Evolutionary conservation across 2,797 vertebrate genomes (phyloP).

Genomic region (Spinibarbus caldwelli): DNA sequence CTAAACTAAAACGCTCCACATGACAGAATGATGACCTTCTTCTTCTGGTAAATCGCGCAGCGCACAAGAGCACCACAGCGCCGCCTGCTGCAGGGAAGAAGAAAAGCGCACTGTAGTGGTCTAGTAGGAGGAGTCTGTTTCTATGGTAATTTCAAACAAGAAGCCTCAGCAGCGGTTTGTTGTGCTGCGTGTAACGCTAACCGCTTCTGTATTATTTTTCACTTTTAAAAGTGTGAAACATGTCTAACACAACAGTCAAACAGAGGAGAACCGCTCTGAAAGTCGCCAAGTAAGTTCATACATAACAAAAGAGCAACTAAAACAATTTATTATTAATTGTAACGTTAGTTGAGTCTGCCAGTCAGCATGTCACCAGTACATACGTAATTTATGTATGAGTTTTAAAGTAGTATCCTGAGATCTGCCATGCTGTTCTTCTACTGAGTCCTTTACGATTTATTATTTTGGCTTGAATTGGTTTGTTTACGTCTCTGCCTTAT

Average conservation of each 20-base stretch:
- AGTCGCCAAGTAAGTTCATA: slow-evolving; percentile 68
- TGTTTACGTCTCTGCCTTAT: not conserved
- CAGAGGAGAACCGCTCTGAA: slow-evolving; percentile 58
- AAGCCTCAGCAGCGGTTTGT: not conserved
- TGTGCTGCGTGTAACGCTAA: not conserved
- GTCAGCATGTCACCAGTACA: not conserved
- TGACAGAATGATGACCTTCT: not conserved
- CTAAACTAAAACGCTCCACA: not conserved
- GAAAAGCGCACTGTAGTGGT: not conserved
- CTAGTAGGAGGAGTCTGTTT: slow-evolving; percentile 48
- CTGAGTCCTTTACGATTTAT: not conserved
- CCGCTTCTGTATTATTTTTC: not conserved
- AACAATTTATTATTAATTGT: too few species aligned
- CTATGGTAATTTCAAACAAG: slow-evolving; percentile 61
- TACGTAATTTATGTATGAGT: not conserved
- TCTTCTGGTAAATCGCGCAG: not conserved
- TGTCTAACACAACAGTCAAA: slow-evolving; percentile 59
- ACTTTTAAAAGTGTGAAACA: slow-evolving; percentile 23
- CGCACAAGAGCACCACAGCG: not conserved
- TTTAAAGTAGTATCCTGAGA: not conserved
- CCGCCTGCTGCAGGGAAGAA: slow-evolving; percentile 1
- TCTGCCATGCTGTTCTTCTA: not conserved
- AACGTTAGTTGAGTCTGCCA: too few species aligned
- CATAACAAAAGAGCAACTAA: not conserved
- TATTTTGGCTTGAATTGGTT: not conserved